These are phyloP conservation scores for Rhinopomastus cyanomelas DNA, from an alignment of 2,113 vertebrate genomes.

Conservation along the genomic window DNA sequence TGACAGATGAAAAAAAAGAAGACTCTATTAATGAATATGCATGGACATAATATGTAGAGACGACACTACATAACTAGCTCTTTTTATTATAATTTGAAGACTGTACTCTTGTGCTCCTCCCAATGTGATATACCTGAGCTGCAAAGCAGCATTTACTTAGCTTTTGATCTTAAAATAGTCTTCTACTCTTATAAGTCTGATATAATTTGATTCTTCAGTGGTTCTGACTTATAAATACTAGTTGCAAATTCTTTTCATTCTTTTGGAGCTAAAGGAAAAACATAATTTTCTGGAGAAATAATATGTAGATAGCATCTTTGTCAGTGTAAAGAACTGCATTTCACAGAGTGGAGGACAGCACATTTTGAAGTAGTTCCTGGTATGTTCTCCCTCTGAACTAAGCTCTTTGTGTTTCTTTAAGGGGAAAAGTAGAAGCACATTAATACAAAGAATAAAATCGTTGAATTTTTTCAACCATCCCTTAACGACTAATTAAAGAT, in stretches of 20 bases:
- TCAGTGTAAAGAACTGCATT: background rate
- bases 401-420: background rate
- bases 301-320: background rate
- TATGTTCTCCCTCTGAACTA: background rate
- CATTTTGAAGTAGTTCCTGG: background rate
- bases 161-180: constrained; percentile 23
- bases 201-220: constrained; percentile 38
- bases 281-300: constrained; percentile 25
- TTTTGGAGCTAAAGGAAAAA: constrained; percentile 1
- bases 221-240: constrained; percentile 32
- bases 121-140: background rate
- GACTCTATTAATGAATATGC: background rate
- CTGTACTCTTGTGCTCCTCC: background rate
- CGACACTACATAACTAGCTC: background rate
- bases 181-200: background rate
- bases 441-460: background rate
- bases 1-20: background rate
- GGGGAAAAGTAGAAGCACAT: background rate
- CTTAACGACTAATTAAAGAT: background rate
- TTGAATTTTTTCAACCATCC: background rate
- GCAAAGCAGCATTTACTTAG: constrained; percentile 23
- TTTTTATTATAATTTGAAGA: constrained; percentile 17
- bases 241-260: constrained; percentile 13
- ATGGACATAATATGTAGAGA: background rate
- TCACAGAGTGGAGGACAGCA: background rate